Base-by-base conservation (phyloP, 2,797 vertebrate species). In the Parotocinclus haroldoi region DNA sequence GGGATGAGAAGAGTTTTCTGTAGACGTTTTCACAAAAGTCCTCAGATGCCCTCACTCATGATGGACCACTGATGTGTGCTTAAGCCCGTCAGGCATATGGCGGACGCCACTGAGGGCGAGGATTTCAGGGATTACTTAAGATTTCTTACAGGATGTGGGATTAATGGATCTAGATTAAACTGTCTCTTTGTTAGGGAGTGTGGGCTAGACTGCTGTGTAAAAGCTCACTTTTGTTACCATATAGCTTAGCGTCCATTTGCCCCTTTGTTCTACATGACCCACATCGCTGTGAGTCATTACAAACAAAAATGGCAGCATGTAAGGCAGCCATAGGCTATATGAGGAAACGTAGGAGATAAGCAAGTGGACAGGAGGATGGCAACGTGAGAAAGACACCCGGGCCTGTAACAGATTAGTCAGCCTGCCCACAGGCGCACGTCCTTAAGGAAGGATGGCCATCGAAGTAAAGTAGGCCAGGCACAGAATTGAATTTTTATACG, bases 391-490 rank as follows among this genome's bases (percentile, higher is more conserved):
- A 13, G 19, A 36, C 9, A 55, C 53, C 16, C n/a, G 48, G 42
- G 58, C 14, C 58, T 54, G 53, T 50, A 38, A 51, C 18, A 37
- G 44, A 57, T 69, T 69, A 69, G 45, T 63, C 68, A 63, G 14
- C 36, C 45, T 37, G 59, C 54, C 18, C n/a, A 52, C 38, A 57
- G 59, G 36, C 38, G 7, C 10, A n/a, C 27, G 11, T 40, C 19
- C 45, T 48, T 54, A 40, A 37, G 36, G 63, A 12, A n/a, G 14
- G 11, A 10, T 16, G 17, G 27, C 5, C 17, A 27, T 12, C 45
- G 11, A 7, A 12, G 39, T 18, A 10, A 61, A 55, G 27, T 48
- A 61, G 58, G 42, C 10, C 56, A n/a, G 9, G 14, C 27, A 6
- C 7, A 37, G 3, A 60, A 6, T 12, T 11, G 49, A 16, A 19